Evolutionary conservation across 2,113 vertebrate genomes (phyloP), one percentile per base, ranked within the genome.

Genomic region (Pluvialis apricaria): DNA sequence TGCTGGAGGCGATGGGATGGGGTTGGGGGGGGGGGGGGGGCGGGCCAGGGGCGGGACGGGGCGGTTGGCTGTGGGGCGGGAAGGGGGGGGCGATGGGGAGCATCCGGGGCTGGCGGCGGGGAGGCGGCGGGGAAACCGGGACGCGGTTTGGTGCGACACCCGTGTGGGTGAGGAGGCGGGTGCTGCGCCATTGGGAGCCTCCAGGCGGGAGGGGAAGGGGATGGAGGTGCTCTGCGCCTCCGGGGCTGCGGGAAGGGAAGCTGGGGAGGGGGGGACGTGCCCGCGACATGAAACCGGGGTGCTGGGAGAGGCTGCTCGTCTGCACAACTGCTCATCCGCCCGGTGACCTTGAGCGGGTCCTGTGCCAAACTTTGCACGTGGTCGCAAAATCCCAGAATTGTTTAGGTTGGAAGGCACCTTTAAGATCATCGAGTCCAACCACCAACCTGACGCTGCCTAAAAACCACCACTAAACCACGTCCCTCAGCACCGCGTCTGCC

Each of bases 321-420:
- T 8, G n/a, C 31, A 14, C 24, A 3, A 8, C 49, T 20, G 29
- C 61, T 29, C 2, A 15, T 15, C 36, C 7, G 3, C 31, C 13
- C 87, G 0, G 44, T 95, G 94, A 95, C 94, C 94, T 92, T 94
- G 90, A 82, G 60, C 44, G 15, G 32, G 32, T 29, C 13, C 52
- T 2, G 34, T 14, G 49, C 15, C 79, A 24, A 38, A 17, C 38
- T 31, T 3, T 9, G 16, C 34, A 5, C 26, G 3, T 4, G 15
- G 13, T 51, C 3, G 26, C 18, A 17, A 16, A 38, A 61, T 17
- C 25, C 28, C 10, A 28, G 36, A 19, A 14, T 6, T 16, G 62
- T 31, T 4, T 8, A 19, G 62, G 38, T 13, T 42, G 38, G 62
- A 29, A 42, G 18, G 38, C 17, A 64, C 38, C 18, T 64, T 64